These are phyloP conservation scores for Phallusia fumigata DNA, from an alignment of 23 tunicate species.

Conservation along the genomic window DNA sequence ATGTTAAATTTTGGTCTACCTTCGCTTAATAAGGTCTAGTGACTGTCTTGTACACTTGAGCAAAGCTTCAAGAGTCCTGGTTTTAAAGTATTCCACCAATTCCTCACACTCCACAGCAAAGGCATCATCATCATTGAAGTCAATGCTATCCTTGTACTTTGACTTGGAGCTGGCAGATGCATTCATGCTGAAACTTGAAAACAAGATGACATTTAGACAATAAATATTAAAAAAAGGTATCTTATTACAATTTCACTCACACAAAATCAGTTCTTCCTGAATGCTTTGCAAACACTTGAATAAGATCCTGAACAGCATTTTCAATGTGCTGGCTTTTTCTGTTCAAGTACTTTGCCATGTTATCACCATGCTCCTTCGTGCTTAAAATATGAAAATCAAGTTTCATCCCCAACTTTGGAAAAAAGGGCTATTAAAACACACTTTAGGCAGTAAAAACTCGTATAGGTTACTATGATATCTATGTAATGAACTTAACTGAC, in stretches of 20 bases:
- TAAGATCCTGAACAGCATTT: conserved; percentile 76
- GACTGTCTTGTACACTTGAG: conserved; percentile 88
- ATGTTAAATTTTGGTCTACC: too few relatives aligned
- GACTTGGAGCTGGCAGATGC: conserved; percentile 29
- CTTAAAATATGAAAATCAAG: conserved; percentile 22
- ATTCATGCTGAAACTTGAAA: conserved; percentile 54
- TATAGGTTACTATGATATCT: too few relatives aligned
- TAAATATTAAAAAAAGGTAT: too few relatives aligned
- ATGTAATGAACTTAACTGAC: too few relatives aligned
- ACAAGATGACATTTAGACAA: too few relatives aligned
- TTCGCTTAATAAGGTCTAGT: conserved; percentile 77
- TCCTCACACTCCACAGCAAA: conserved; percentile 82
- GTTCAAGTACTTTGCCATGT: conserved; percentile 75
- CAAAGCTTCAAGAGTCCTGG: conserved; percentile 85
- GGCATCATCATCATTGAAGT: conserved; percentile 67
- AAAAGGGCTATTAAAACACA: too few relatives aligned
- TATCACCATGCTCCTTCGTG: conserved; percentile 44
- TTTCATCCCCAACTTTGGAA: too few relatives aligned
- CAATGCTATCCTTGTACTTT: conserved; percentile 75
- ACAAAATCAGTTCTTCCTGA: conserved; percentile 78
- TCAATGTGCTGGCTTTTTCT: conserved; percentile 79
- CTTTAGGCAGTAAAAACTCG: too few relatives aligned
- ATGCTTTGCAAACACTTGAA: conserved; percentile 85
- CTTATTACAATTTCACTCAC: conserved; percentile 51
- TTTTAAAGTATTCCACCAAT: conserved; percentile 89